phyloP scores from a whole-genome alignment of 2,888 invertebrate genomes.

The Seira musarum region DNA sequence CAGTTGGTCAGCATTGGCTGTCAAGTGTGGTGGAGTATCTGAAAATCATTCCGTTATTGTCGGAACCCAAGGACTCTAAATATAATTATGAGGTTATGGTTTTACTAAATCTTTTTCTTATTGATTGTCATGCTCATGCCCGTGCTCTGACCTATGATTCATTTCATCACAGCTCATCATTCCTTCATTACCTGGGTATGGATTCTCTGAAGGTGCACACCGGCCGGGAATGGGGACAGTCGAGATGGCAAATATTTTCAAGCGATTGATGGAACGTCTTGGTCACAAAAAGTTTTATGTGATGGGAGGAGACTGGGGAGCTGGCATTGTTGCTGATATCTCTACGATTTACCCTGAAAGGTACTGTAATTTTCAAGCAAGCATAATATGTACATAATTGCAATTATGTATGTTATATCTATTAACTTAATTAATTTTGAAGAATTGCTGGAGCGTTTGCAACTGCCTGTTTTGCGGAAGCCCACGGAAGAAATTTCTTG shows the following conservation, averaged over 20 bases:
- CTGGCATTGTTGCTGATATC: slow-evolving; percentile 70
- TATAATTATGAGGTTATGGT: slow-evolving; percentile 73
- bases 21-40: slow-evolving; percentile 70
- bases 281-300: slow-evolving; percentile 79
- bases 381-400: not conserved
- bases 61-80: slow-evolving; percentile 75
- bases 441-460: slow-evolving; percentile 77
- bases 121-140: not conserved
- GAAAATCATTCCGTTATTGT: slow-evolving; percentile 72
- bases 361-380: not conserved
- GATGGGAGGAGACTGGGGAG: slow-evolving; percentile 79
- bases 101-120: not conserved
- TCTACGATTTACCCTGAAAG: slow-evolving; percentile 70
- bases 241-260: slow-evolving; percentile 77
- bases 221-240: slow-evolving; percentile 71
- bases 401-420: not conserved
- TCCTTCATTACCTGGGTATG: slow-evolving; percentile 76
- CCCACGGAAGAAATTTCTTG: slow-evolving; percentile 65
- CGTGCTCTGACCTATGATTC: not conserved
- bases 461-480: slow-evolving; percentile 76
- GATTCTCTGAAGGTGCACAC: slow-evolving; percentile 74
- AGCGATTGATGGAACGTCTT: slow-evolving; percentile 81
- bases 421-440: slow-evolving; percentile 41
- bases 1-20: slow-evolving; percentile 83
- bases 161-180: slow-evolving; percentile 70